Conservation (phyloP, 1,140 invertebrate species). For the Gryon sp. region DNA sequence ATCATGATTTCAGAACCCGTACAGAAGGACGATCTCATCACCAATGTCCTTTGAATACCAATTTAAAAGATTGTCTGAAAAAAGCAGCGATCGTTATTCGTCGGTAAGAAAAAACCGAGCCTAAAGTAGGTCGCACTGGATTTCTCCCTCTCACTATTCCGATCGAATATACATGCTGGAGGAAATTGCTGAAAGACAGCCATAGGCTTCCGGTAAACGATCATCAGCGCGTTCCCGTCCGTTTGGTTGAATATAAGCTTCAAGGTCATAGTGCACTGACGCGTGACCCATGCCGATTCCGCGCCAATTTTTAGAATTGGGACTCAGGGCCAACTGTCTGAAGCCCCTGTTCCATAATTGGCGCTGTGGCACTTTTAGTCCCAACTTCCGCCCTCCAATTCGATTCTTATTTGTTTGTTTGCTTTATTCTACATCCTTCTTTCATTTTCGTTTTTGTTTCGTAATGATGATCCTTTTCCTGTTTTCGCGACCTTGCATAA, state of each 20-base stretch:
- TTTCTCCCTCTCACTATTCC: slow-evolving; percentile 6
- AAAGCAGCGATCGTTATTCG: too few relatives aligned
- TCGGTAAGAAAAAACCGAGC: not conserved
- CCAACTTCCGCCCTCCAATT: slow-evolving; percentile 28
- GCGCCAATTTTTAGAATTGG: slow-evolving; percentile 58
- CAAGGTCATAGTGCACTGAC: slow-evolving; percentile 37
- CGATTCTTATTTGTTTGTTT: not conserved
- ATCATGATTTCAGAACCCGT: slow-evolving; percentile 1
- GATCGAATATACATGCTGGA: slow-evolving; percentile 15
- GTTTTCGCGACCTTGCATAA: slow-evolving; percentile 22
- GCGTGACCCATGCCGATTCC: slow-evolving; percentile 52
- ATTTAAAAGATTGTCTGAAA: too few relatives aligned
- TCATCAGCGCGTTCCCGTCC: slow-evolving; percentile 23
- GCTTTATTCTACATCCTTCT: slow-evolving; percentile 1
- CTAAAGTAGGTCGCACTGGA: slow-evolving; percentile 41
- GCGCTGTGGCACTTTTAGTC: slow-evolving; percentile 11
- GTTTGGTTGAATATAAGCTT: slow-evolving; percentile 1
- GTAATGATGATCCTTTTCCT: slow-evolving; percentile 1
- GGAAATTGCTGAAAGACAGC: slow-evolving; percentile 37
- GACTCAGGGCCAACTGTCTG: slow-evolving; percentile 48
- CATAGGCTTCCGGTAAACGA: slow-evolving; percentile 43
- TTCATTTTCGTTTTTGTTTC: slow-evolving; percentile 1
- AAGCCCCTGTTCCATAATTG: slow-evolving; percentile 15
- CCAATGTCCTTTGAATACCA: slow-evolving; percentile 27
- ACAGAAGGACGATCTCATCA: slow-evolving; percentile 10